Conservation (phyloP, 2,888 invertebrate genomes). For the Xanthia togata region DNA sequence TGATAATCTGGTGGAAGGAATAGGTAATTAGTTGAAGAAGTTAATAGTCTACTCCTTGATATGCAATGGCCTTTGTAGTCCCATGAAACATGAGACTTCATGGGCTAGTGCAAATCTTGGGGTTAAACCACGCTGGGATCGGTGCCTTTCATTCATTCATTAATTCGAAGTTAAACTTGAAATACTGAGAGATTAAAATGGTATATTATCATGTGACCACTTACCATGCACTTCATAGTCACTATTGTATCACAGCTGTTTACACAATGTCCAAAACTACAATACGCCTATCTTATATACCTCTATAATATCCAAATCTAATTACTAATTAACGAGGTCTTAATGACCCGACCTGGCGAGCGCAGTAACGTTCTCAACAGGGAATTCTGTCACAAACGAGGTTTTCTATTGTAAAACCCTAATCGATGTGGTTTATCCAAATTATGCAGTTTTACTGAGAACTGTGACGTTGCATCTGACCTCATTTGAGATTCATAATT, state of each 20-base stretch:
- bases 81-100: too few species aligned
- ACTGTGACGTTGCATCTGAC: constrained; percentile 2
- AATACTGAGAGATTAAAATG: neutral
- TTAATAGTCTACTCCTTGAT: too few species aligned
- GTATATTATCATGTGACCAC: constrained; percentile 20
- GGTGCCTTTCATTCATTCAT: too few species aligned
- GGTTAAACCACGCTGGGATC: too few species aligned
- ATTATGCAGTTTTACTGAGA: constrained; percentile 27
- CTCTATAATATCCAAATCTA: constrained; percentile 23
- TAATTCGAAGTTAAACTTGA: too few species aligned
- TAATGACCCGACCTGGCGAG: constrained; percentile 40
- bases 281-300: constrained; percentile 55
- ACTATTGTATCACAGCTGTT: constrained; percentile 31
- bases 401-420: constrained; percentile 31
- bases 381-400: constrained; percentile 42
- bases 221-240: constrained; percentile 63
- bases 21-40: neutral
- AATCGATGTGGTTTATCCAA: constrained; percentile 47
- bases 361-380: constrained; percentile 18
- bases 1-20: constrained; percentile 43
- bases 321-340: constrained; percentile 53
- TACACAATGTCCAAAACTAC: constrained; percentile 37
- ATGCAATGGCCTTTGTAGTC: too few species aligned
- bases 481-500: constrained; percentile 16
- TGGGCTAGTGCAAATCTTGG: too few species aligned